These are phyloP conservation scores for Anarrhichthys ocellatus DNA, from an alignment of 2,113 vertebrate species.

Conservation along the genomic window DNA sequence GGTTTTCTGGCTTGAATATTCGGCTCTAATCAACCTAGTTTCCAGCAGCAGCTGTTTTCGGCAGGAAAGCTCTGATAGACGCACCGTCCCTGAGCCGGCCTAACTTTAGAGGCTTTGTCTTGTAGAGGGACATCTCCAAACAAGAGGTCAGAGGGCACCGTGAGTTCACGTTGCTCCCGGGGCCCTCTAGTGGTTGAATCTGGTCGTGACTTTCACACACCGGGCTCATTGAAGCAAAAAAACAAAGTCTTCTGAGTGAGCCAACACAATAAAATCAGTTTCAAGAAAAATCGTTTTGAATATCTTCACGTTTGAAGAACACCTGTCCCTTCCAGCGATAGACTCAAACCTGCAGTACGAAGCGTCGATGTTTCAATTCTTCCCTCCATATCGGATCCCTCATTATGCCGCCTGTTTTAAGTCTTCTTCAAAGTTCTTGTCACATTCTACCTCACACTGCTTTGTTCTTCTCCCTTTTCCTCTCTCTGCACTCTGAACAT, in stretches of 20 bases:
- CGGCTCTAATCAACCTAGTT: background rate
- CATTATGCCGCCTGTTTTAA: conserved; percentile 47
- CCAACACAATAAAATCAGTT: conserved; percentile 2
- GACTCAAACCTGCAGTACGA: conserved; percentile 24
- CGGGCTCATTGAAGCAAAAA: background rate
- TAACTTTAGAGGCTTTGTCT: background rate
- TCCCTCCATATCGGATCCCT: conserved; percentile 27
- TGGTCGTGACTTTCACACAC: no score
- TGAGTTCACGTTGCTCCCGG: background rate
- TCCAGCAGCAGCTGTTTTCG: background rate
- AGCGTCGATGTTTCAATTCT: conserved; percentile 15
- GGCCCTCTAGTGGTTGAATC: background rate
- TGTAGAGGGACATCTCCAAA: background rate
- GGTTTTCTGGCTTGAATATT: no score
- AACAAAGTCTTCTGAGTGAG: background rate
- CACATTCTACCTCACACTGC: conserved; percentile 36
- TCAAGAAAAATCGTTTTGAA: conserved; percentile 13
- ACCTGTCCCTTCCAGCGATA: conserved; percentile 27
- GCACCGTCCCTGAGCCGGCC: background rate
- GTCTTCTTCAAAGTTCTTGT: conserved; percentile 58
- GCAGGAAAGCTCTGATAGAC: background rate
- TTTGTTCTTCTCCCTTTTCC: background rate
- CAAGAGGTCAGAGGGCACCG: background rate
- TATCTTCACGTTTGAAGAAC: conserved; percentile 32
- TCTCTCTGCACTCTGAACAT: conserved; percentile 43